These are phyloP conservation scores for Pachliopta kotzebuea DNA, from an alignment of 2,888 invertebrate genomes.

Conservation along the genomic window DNA sequence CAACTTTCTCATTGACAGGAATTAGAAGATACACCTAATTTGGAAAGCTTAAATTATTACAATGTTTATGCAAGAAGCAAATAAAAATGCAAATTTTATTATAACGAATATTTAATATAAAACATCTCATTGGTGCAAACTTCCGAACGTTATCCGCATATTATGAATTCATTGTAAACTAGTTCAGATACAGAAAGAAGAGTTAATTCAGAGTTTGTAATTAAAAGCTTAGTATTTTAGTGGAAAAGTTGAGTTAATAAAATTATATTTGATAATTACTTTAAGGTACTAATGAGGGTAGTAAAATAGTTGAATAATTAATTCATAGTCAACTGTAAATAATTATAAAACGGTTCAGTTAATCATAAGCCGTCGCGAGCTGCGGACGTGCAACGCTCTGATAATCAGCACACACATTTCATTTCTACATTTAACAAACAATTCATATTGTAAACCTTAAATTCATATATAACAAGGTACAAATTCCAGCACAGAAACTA, in stretches of 20 bases:
- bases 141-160: background rate
- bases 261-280: slow-evolving; percentile 12
- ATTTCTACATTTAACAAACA: slow-evolving; percentile 58
- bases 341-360: slow-evolving; percentile 71
- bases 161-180: background rate
- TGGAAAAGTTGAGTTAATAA: slow-evolving; percentile 18
- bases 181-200: background rate
- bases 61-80: background rate
- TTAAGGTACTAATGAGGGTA: slow-evolving; percentile 16
- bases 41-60: background rate
- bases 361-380: slow-evolving; percentile 58
- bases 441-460: slow-evolving; percentile 54
- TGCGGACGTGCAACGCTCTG: slow-evolving; percentile 67
- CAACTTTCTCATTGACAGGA: background rate
- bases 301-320: slow-evolving; percentile 30
- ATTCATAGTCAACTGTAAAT: slow-evolving; percentile 61
- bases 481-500: slow-evolving; percentile 45
- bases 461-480: slow-evolving; percentile 51
- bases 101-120: background rate
- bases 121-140: background rate
- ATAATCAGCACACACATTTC: slow-evolving; percentile 65
- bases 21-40: slow-evolving; percentile 1
- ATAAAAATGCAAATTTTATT: background rate
- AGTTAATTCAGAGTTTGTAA: background rate
- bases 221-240: background rate